Evolutionary conservation across 2,888 invertebrate species (phyloP), one percentile per base, ranked within the genome.

Genomic region (Melanotus villosus): DNA sequence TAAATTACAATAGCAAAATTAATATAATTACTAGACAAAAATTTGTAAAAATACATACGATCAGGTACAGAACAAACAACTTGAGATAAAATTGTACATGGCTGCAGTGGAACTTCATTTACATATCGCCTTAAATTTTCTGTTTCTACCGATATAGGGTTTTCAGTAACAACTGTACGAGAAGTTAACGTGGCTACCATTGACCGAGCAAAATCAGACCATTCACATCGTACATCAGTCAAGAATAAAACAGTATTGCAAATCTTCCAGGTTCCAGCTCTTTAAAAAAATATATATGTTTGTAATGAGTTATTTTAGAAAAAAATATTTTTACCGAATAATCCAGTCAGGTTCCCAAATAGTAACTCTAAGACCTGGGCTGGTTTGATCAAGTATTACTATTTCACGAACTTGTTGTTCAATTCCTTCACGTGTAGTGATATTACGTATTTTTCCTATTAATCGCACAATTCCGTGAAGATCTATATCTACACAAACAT

Each of bases 291-390:
- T 2, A 45, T 18, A 43, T 7, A 19, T 19, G 5, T 43, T 43
- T 16, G 6, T 18, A 16, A 43, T 16, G 10, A 14, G 23, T 45
- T 7, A 26, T 5, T 26, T 26, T 7, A 26, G 3, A 7, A 5
- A 7, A 3, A 26, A 5, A 26, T 3, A 7, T 10, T 57, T 34
- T 58, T 84, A 90, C 86, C 90, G 87, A 75, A 88, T 86, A 60
- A 93, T 91, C 79, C 91, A 89, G 71, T 93, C 92, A 1, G 87
- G 84, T 71, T 93, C 91, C 90, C 93, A 94, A 47, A 93, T 85
- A 34, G 90, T 83, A 62, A 90, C 81, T 16, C 88, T 83, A 5
- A 90, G 84, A n/a, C 89, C 90, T 16, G 87, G 88, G 34, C 86
- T 88, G 12, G 88, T 90, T 78, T 87, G 89, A 84, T 90, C 91